These are phyloP conservation scores for Andricus quercusramuli DNA, from an alignment of 2,888 invertebrate genomes.

Conservation along the genomic window DNA sequence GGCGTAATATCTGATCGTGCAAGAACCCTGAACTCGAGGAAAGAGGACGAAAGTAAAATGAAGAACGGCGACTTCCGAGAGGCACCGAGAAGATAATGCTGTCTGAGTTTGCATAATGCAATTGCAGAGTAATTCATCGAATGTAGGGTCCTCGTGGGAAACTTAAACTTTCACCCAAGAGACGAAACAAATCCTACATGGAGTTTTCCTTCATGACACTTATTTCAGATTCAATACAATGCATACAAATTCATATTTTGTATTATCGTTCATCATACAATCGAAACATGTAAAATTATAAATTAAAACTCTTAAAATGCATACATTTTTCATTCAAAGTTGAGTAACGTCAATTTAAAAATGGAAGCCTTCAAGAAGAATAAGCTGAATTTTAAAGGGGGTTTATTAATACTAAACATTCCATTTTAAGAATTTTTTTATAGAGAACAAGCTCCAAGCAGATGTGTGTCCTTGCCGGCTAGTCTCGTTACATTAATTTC, in stretches of 20 bases:
- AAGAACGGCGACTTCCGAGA: conserved; percentile 2
- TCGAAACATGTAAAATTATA: no score
- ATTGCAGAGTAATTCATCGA: conserved; percentile 50
- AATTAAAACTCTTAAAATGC: no score
- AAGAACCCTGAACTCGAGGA: conserved; percentile 24
- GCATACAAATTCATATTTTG: no score
- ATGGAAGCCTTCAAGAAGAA: no score
- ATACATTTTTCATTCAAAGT: no score
- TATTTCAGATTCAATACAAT: no score
- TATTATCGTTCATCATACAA: no score
- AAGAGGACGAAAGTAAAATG: conserved; percentile 33
- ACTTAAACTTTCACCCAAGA: no score
- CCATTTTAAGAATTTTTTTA: neutral
- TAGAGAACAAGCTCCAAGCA: neutral
- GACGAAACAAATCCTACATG: no score
- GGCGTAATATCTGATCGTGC: conserved; percentile 29
- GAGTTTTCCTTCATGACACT: no score
- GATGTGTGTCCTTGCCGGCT: conserved; percentile 26
- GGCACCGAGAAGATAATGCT: neutral
- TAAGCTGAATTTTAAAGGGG: no score
- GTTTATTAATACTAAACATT: no score
- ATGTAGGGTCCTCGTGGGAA: conserved; percentile 46
- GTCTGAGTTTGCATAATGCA: conserved; percentile 30
- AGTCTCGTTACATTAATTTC: conserved; percentile 3
- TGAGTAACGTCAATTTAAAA: conserved; percentile 21